Conservation (phyloP, 2,113 vertebrate genomes). For the Brienomyrus longianalis region DNA sequence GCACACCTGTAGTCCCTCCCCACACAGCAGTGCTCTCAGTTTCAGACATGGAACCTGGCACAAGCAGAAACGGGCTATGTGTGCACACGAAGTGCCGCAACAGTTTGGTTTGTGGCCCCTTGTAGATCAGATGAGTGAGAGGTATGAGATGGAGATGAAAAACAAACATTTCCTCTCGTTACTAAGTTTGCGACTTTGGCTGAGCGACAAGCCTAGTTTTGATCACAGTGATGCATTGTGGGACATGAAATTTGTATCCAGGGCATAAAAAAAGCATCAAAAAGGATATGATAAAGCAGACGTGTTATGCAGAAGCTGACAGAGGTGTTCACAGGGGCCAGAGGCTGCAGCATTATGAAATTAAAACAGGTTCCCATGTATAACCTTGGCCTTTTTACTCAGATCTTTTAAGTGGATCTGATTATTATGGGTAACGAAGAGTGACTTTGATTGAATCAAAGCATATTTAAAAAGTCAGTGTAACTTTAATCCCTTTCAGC, state of each 20-base stretch:
- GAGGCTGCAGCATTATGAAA: slow-evolving; percentile 9
- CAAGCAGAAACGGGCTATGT: not conserved
- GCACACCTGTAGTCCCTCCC: not conserved
- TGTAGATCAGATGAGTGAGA: not conserved
- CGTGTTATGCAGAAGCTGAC: not conserved
- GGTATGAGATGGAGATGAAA: not conserved
- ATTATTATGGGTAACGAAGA: slow-evolving; percentile 16
- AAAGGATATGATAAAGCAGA: not conserved
- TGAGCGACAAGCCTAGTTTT: not conserved
- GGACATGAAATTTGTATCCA: not conserved
- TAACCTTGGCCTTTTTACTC: not conserved
- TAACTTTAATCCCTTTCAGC: not conserved
- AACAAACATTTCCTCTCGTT: not conserved
- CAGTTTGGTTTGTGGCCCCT: not conserved
- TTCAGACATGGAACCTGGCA: not conserved
- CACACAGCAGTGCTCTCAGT: not conserved
- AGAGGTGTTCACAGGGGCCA: not conserved
- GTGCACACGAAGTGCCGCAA: not conserved
- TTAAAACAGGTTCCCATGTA: not conserved
- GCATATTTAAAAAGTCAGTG: slow-evolving; percentile 22
- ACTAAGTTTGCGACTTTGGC: not conserved
- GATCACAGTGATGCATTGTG: not conserved
- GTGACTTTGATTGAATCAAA: slow-evolving; percentile 24
- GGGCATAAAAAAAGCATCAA: not conserved
- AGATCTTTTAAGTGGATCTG: slow-evolving; percentile 4